These are phyloP conservation scores for Alentia gelatinosa DNA, from an alignment of 2,888 invertebrate species.

Conservation along the genomic window DNA sequence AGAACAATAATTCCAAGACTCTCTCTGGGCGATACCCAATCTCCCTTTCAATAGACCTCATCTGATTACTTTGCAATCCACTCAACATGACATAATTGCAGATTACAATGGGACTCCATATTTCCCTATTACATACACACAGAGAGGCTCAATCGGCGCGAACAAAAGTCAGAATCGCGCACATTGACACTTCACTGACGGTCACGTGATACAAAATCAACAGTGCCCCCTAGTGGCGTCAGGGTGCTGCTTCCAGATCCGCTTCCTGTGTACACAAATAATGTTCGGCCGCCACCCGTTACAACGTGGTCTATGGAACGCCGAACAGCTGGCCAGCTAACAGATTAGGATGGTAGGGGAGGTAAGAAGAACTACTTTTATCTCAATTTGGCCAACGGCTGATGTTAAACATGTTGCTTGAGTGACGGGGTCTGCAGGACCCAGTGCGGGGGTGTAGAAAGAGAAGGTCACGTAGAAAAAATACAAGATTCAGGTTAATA, in stretches of 20 bases:
- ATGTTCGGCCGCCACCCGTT: not conserved
- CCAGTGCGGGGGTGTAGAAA: not conserved
- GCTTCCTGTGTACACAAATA: constrained; percentile 19
- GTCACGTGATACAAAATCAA: constrained; percentile 50
- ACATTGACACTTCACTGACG: not conserved
- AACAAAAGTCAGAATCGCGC: not conserved
- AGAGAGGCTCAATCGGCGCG: not conserved
- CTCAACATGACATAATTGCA: not conserved
- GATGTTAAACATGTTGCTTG: constrained; percentile 36
- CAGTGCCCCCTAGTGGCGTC: not conserved
- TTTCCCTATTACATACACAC: not conserved
- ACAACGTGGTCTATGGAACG: not conserved
- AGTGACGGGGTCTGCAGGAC: not conserved
- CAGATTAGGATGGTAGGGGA: not conserved
- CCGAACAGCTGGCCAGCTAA: not conserved
- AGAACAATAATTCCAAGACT: too few species aligned
- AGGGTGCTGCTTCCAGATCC: not conserved
- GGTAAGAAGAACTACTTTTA: constrained; percentile 31
- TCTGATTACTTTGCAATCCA: too few species aligned
- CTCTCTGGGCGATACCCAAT: too few species aligned
- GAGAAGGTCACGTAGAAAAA: not conserved
- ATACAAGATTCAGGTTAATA: not conserved
- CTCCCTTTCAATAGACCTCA: too few species aligned
- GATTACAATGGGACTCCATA: not conserved
- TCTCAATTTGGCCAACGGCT: not conserved